Conservation (phyloP, 1,140 invertebrate species). For the Tribolium madens region DNA sequence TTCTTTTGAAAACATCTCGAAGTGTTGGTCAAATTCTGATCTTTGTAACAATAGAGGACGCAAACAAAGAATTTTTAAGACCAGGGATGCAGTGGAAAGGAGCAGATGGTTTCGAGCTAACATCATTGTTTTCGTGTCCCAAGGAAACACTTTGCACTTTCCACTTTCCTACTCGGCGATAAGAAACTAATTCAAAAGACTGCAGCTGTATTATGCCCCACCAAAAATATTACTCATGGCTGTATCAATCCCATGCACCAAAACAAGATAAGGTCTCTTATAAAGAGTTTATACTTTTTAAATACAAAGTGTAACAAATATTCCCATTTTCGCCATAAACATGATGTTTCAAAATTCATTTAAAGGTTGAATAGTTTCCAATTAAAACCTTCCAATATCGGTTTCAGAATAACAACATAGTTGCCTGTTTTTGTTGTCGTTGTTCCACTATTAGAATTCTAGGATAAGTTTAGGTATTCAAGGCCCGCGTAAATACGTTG, state of each 20-base stretch:
- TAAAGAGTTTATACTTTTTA: background rate
- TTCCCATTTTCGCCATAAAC: background rate
- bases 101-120: constrained; percentile 53
- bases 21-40: background rate
- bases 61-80: background rate
- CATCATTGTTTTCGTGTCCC: constrained; percentile 58
- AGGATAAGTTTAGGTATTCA: constrained; percentile 21
- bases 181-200: constrained; percentile 54
- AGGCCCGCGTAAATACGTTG: constrained; percentile 7
- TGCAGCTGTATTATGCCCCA: constrained; percentile 38
- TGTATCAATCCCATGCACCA: constrained; percentile 8
- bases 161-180: constrained; percentile 46
- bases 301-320: background rate
- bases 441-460: constrained; percentile 1
- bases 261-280: background rate
- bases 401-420: background rate
- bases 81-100: constrained; percentile 23
- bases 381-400: constrained; percentile 1
- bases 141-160: constrained; percentile 58
- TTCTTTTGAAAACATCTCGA: background rate
- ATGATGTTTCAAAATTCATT: background rate
- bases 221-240: constrained; percentile 28
- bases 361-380: background rate
- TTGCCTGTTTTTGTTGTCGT: constrained; percentile 4
- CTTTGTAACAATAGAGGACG: background rate